Conservation (phyloP, 2,797 vertebrate species). For the Gila robusta region DNA sequence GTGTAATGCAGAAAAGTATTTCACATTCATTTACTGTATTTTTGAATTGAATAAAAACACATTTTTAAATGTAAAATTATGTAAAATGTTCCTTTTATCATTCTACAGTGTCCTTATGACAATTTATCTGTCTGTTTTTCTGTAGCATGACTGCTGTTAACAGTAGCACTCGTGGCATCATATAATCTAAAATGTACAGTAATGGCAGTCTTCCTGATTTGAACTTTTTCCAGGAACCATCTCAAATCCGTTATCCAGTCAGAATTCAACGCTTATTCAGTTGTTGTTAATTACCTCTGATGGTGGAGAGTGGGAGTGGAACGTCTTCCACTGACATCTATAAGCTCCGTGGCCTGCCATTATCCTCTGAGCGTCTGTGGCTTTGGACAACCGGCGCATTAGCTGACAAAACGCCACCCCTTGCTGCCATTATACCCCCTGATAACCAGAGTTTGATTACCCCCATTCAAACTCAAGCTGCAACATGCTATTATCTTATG, state of each 20-base stretch:
- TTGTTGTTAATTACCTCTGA: slow-evolving; percentile 34
- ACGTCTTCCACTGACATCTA: slow-evolving; percentile 54
- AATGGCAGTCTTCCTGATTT: background rate
- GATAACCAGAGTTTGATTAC: slow-evolving; percentile 59
- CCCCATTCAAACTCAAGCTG: slow-evolving; percentile 54
- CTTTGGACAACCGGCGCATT: slow-evolving; percentile 30
- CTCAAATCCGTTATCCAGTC: background rate
- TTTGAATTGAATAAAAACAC: no score
- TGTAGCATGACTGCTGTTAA: background rate
- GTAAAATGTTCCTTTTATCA: background rate
- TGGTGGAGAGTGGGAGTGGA: slow-evolving; percentile 39
- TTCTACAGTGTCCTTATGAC: background rate
- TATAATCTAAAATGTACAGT: background rate
- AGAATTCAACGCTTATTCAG: slow-evolving; percentile 12
- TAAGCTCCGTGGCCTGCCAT: slow-evolving; percentile 59
- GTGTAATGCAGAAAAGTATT: no score
- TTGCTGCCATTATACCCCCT: slow-evolving; percentile 46
- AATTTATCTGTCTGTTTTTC: background rate
- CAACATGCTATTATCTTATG: slow-evolving; percentile 53
- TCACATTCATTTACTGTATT: no score
- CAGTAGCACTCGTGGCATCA: background rate
- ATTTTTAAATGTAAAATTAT: no score
- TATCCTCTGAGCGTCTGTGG: slow-evolving; percentile 52
- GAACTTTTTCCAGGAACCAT: background rate
- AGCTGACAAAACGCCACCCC: slow-evolving; percentile 41